Evolutionary conservation across 2,113 vertebrate species (phyloP), one percentile per base, ranked within the genome.

Genomic region (Paralichthys olivaceus): DNA sequence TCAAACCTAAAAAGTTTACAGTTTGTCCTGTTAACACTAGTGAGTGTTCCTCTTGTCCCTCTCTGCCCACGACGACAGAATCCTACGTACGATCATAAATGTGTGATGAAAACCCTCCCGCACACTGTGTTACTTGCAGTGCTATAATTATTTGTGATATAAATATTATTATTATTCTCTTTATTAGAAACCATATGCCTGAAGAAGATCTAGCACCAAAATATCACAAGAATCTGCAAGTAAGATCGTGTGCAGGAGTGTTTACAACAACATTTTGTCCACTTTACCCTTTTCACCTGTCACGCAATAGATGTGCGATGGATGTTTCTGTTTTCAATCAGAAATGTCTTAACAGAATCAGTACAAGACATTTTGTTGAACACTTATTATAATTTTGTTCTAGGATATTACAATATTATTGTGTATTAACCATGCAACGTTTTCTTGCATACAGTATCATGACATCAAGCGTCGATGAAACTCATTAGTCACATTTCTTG

Each of bases 1-100:
- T 66, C 23, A 20, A 71, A 69, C 26, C 32, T 61, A 63, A 58
- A 86, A 77, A 8, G 69, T 91, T 89, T 87, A 84, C 75, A 79
- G 49, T 72, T 58, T 69, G 22, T 66, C 57, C 17, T 73, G 26
- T 82, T 32, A 81, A 80, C 72, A 66, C 57, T 40, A 23, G 62
- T 84, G 67, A 55, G 71, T 79, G 79, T 86, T 28, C 26, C 68
- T 45, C 67, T 51, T 84, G 49, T 53, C 58, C 59, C 3, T 28
- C 19, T 28, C 55, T 22, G 64, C 45, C 47, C 53, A 25, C 20
- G 26, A 20, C 4, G 51, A 43, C 23, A 53, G 19, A 20, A 73
- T 11, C 40, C 55, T 74, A 49, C 61, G 22, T 61, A 45, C 61
- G n/a, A 54, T 77, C 56, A 32, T 79, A 40, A 57, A 72, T 73